Evolutionary conservation across 2,797 vertebrate genomes (phyloP).

Genomic region (Poeciliopsis paucimaculata): DNA sequence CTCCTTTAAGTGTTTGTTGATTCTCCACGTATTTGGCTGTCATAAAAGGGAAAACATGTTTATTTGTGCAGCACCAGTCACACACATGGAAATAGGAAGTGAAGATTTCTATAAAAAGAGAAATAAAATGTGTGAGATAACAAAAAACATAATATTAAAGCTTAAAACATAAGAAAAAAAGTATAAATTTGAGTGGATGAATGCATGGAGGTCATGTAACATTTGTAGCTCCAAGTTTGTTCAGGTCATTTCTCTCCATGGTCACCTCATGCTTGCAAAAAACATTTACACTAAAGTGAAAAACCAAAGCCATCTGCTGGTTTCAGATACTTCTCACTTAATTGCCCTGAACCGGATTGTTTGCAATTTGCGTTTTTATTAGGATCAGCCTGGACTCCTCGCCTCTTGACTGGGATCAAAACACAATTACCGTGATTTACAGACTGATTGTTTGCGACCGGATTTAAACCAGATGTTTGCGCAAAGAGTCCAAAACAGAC

Average conservation of each 20-base stretch:
- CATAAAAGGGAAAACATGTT: too few species aligned
- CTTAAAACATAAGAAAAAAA: neutral
- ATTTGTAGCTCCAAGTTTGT: neutral
- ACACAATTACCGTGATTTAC: neutral
- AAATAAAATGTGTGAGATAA: too few species aligned
- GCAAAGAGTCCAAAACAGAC: neutral
- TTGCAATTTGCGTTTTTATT: neutral
- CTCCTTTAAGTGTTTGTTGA: neutral
- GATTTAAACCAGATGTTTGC: neutral
- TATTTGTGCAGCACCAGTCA: too few species aligned
- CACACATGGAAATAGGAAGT: too few species aligned
- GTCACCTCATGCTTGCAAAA: neutral
- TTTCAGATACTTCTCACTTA: neutral
- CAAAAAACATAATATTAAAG: neutral
- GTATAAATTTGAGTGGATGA: neutral
- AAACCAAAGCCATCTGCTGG: neutral
- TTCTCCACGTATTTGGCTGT: too few species aligned
- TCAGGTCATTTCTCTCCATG: neutral
- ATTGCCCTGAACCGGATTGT: neutral
- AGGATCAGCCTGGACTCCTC: neutral
- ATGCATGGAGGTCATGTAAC: neutral
- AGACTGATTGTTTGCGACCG: neutral
- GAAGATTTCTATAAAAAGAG: neutral
- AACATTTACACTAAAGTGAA: neutral
- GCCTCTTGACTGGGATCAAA: neutral